Base-by-base conservation (phyloP, 2,113 vertebrate genomes). In the Ornithorhynchus anatinus region DNA sequence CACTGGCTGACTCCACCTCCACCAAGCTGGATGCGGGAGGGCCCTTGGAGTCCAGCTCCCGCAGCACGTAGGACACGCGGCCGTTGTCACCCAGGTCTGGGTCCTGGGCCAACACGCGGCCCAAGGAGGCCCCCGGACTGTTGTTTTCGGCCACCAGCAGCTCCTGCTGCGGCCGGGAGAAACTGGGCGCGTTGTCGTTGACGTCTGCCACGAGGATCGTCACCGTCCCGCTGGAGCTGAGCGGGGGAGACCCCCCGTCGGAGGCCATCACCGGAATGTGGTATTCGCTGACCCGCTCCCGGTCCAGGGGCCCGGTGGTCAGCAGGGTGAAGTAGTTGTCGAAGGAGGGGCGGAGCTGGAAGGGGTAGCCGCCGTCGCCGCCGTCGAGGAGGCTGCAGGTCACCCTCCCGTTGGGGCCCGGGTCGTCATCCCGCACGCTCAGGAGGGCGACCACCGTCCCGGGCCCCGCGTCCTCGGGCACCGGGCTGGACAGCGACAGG, bases 101-200 rank as follows among this genome's bases (percentile, higher is more conserved):
- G 63, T 97, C 95, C 48, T 84, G 84, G 42, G 95, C 94, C 5
- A 89, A 94, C 50, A 95, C 84, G 6, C 57, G 81, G 48, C 88
- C 87, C 32, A 97, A 75, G 61, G 82, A 91, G 57, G 84, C 73
- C 47, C 94, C 95, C 2, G 88, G 84, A 37, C 72, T 89, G 84
- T 92, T 95, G 72, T 96, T 96, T 83, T 96, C 95, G 60, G 88
- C 91, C 52, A 93, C 82, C 59, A 90, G 94, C 31, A 94, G 74
- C 76, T 94, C 86, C 0, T 93, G 84, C 0, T 83, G 25, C 0
- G 56, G 32, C 6, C 90, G 86, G 44, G 59, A 6, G 58, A 97
- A 98, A 8, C 32, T 82, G 8, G 96, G 96, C 1, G 90, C 39
- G 19, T 97, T 97, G 52, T 97, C 95, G 31, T 97, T 98, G 8